Conservation (phyloP, 1,140 invertebrate genomes). For the Mercenaria mercenaria region DNA sequence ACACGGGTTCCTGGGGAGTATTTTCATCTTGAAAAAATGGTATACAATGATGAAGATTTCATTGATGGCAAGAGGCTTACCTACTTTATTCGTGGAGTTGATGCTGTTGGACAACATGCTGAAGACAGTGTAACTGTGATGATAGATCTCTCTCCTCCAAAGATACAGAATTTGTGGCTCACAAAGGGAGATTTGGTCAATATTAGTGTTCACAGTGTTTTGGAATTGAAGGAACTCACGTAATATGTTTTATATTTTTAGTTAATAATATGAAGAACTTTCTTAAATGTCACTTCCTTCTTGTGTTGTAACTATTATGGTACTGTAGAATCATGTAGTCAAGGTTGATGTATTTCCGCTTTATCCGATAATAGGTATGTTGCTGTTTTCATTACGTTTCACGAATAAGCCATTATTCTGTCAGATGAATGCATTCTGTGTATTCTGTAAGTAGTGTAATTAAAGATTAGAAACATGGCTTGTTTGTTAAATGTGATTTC, state of each 20-base stretch:
- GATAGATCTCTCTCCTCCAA: constrained; percentile 42
- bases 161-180: constrained; percentile 47
- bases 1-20: background rate
- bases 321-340: background rate
- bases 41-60: background rate
- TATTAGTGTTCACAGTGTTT: constrained; percentile 32
- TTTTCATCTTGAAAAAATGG: constrained; percentile 6
- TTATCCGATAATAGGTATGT: background rate
- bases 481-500: no score
- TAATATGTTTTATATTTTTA: background rate
- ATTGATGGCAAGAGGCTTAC: constrained; percentile 57
- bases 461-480: no score
- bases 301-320: background rate
- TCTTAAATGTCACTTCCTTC: background rate
- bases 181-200: constrained; percentile 43
- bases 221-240: constrained; percentile 14
- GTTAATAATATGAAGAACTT: background rate
- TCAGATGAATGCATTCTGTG: no score
- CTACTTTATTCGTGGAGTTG: constrained; percentile 55
- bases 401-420: no score
- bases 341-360: background rate
- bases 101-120: constrained; percentile 40
- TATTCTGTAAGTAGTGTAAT: no score
- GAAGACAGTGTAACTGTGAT: constrained; percentile 45
- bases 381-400: no score